A percentile compares a stretch with the other conserved stretches of the same genome.
These are phyloP conservation scores for Leptoclinus maculatus DNA, from an alignment of 2,797 vertebrate genomes.

Conservation along the genomic window DNA sequence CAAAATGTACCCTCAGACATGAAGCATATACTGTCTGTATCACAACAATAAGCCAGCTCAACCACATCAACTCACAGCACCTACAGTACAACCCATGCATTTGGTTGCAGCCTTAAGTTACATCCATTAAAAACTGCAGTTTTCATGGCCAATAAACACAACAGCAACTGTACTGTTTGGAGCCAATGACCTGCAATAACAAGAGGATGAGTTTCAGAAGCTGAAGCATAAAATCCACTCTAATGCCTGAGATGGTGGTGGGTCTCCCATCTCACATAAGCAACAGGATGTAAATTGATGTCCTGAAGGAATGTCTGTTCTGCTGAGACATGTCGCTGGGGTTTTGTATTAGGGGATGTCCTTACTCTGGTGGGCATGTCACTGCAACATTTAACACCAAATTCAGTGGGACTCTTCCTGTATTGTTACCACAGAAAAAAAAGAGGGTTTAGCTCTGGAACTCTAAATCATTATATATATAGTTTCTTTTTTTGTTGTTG, in stretches of 20 bases:
- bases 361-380: conserved; percentile 25
- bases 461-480: no score
- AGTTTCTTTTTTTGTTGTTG: not conserved
- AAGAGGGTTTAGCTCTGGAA: not conserved
- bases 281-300: not conserved
- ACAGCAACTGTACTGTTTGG: not conserved
- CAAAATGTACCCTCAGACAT: conserved; percentile 3
- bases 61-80: not conserved
- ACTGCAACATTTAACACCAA: conserved; percentile 12
- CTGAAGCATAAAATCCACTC: not conserved
- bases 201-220: not conserved
- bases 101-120: not conserved
- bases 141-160: not conserved
- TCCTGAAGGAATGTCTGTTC: conserved; percentile 32
- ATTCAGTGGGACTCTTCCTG: not conserved
- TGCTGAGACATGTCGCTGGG: conserved; percentile 32
- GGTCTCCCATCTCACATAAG: not conserved
- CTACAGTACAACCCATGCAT: not conserved
- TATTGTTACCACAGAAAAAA: not conserved
- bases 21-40: not conserved
- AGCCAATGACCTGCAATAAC: not conserved
- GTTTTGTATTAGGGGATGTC: conserved; percentile 30
- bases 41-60: not conserved
- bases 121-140: not conserved
- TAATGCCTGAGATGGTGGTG: not conserved